phyloP scores from a whole-genome alignment of 23 tunicate genomes.

The Trididemnum nubilum region DNA sequence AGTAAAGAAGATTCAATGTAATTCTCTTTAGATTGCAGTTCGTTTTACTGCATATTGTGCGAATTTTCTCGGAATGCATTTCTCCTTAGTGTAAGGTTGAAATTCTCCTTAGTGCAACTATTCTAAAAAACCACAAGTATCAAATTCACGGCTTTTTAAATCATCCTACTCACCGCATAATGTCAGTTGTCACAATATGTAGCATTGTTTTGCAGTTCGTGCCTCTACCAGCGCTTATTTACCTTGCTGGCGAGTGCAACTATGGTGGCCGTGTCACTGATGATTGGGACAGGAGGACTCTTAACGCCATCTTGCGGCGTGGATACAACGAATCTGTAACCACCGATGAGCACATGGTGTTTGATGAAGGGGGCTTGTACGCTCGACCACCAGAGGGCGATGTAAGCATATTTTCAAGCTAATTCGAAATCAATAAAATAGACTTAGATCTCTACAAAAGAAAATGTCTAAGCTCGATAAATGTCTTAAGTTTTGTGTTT shows the following conservation, averaged over 20 bases:
- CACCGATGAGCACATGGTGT: slow-evolving; percentile 44
- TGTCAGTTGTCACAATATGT: too few relatives aligned
- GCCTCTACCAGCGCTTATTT: slow-evolving; percentile 79
- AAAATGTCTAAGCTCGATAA: background rate
- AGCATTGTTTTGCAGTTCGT: slow-evolving; percentile 20
- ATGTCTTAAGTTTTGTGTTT: background rate
- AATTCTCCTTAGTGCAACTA: too few relatives aligned
- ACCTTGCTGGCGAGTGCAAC: slow-evolving; percentile 98
- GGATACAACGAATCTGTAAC: slow-evolving; percentile 78
- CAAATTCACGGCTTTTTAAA: too few relatives aligned
- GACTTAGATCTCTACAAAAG: background rate
- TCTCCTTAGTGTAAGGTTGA: too few relatives aligned
- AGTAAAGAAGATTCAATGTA: too few relatives aligned
- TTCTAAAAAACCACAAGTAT: too few relatives aligned
- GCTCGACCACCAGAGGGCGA: slow-evolving; percentile 89
- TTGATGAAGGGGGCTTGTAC: slow-evolving; percentile 76
- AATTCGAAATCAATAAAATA: background rate
- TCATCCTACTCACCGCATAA: too few relatives aligned
- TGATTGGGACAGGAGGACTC: slow-evolving; percentile 90
- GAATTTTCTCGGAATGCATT: too few relatives aligned
- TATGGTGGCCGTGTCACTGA: slow-evolving; percentile 99
- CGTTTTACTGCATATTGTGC: too few relatives aligned
- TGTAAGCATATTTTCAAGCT: slow-evolving; percentile 52
- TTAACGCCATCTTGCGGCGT: slow-evolving; percentile 69
- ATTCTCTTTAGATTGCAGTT: too few relatives aligned